A percentile compares a stretch with the other conserved stretches of the same genome.
These are phyloP conservation scores for Prosopocoilus inquinatus DNA, from an alignment of 2,888 invertebrate genomes.

Conservation along the genomic window DNA sequence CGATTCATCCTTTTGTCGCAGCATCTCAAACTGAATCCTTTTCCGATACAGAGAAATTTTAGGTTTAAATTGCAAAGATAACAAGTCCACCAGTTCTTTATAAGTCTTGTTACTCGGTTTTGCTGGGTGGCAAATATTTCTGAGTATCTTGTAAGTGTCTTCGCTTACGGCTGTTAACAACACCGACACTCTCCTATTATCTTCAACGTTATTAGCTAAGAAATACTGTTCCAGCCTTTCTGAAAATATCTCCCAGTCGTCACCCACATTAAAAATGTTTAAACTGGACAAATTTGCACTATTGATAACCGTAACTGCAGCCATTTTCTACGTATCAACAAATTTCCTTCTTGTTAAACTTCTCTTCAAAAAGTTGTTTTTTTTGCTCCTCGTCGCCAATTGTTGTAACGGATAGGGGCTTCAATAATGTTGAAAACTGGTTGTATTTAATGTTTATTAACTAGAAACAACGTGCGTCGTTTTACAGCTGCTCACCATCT, in stretches of 20 bases:
- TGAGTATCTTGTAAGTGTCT: conserved; percentile 22
- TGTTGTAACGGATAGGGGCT: too few relatives aligned
- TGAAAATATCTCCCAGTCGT: not conserved
- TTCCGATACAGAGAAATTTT: conserved; percentile 2
- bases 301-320: too few relatives aligned
- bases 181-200: conserved; percentile 23
- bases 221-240: conserved; percentile 16
- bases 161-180: conserved; percentile 23
- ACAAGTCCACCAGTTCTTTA: conserved; percentile 15
- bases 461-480: too few relatives aligned
- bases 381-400: too few relatives aligned
- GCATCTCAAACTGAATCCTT: conserved; percentile 8
- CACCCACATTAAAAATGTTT: not conserved
- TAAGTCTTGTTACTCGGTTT: conserved; percentile 24
- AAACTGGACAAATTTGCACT: too few relatives aligned
- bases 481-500: too few relatives aligned
- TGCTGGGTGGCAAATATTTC: conserved; percentile 24
- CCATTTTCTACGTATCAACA: too few relatives aligned
- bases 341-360: too few relatives aligned
- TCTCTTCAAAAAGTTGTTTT: too few relatives aligned
- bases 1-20: not conserved
- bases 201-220: conserved; percentile 22
- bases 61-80: conserved; percentile 6
- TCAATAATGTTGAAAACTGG: too few relatives aligned
- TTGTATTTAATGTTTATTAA: too few relatives aligned